Conservation (phyloP, 2,797 vertebrate species). For the Mallotus villosus region DNA sequence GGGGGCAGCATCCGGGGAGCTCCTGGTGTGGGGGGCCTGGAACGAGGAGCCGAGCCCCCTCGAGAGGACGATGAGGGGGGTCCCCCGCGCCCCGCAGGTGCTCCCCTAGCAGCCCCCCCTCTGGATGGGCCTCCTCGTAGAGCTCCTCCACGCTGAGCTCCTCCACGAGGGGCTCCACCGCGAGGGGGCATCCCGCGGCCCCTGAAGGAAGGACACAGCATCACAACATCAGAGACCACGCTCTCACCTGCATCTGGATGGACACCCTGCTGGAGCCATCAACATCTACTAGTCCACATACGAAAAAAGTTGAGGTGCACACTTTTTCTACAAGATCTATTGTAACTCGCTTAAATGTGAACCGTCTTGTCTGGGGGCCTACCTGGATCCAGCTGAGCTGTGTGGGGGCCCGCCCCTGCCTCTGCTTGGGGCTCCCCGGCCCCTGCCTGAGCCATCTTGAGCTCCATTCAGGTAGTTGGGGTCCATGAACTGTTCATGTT, state of each 20-base stretch:
- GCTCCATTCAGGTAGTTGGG: slow-evolving; percentile 92
- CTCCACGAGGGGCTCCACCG: slow-evolving; percentile 83
- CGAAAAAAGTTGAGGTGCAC: no score
- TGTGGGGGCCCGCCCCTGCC: slow-evolving; percentile 89
- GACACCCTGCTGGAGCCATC: no score
- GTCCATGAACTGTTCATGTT: slow-evolving; percentile 93
- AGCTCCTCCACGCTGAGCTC: slow-evolving; percentile 82
- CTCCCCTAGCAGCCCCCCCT: slow-evolving; percentile 83
- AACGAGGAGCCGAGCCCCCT: slow-evolving; percentile 82
- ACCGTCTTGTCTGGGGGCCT: slow-evolving; percentile 18
- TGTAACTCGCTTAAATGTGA: no score
- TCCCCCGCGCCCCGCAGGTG: slow-evolving; percentile 81
- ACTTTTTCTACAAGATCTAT: no score
- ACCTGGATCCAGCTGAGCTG: slow-evolving; percentile 87
- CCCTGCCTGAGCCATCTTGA: slow-evolving; percentile 83
- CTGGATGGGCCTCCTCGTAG: slow-evolving; percentile 85
- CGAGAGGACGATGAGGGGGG: slow-evolving; percentile 76
- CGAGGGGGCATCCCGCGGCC: slow-evolving; percentile 87
- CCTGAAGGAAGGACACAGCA: slow-evolving; percentile 58
- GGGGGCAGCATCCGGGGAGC: slow-evolving; percentile 86
- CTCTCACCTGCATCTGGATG: no score
- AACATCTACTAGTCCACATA: no score
- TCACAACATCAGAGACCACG: no score
- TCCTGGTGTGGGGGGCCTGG: slow-evolving; percentile 81
- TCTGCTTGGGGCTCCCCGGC: slow-evolving; percentile 83